A percentile compares a stretch with the other conserved stretches of the same genome.
phyloP scores from a whole-genome alignment of 64 coral and sea anemone species.

The Hydrozoanthus tunicans region DNA sequence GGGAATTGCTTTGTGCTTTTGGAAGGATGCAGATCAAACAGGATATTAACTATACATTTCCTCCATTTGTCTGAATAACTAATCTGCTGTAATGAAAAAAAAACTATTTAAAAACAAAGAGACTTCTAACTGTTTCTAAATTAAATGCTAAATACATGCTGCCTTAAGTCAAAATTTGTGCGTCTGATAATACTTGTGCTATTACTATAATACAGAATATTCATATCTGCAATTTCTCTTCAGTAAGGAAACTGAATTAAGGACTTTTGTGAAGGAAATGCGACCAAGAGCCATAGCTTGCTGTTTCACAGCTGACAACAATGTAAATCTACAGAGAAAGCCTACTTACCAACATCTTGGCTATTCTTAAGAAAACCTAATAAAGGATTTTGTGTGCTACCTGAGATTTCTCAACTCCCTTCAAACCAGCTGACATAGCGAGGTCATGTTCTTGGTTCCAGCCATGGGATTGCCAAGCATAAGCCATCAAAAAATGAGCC shows the following conservation, averaged over 20 bases:
- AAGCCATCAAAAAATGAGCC: conserved; percentile 60
- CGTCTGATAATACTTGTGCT: not conserved
- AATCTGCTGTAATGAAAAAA: too few species aligned
- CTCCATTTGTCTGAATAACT: too few species aligned
- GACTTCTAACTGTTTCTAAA: not conserved
- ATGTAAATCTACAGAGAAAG: conserved; percentile 8
- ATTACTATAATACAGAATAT: not conserved
- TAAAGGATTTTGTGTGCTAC: not conserved
- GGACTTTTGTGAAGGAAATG: conserved; percentile 63
- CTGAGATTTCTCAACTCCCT: conserved; percentile 52
- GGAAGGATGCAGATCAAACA: too few species aligned
- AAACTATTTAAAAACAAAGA: too few species aligned
- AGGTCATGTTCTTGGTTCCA: conserved; percentile 61
- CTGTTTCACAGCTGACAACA: not conserved
- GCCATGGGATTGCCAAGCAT: conserved; percentile 37
- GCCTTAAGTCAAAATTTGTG: not conserved
- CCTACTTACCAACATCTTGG: conserved; percentile 51
- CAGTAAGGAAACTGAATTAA: not conserved
- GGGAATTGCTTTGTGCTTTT: too few species aligned
- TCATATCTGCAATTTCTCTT: too few species aligned
- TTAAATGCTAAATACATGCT: conserved; percentile 17
- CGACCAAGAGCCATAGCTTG: conserved; percentile 48
- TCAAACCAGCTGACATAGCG: conserved; percentile 51
- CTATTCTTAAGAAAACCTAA: not conserved
- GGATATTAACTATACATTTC: too few species aligned